These are phyloP conservation scores for Triplophysa bombifrons DNA, from an alignment of 2,797 vertebrate species.

Conservation along the genomic window DNA sequence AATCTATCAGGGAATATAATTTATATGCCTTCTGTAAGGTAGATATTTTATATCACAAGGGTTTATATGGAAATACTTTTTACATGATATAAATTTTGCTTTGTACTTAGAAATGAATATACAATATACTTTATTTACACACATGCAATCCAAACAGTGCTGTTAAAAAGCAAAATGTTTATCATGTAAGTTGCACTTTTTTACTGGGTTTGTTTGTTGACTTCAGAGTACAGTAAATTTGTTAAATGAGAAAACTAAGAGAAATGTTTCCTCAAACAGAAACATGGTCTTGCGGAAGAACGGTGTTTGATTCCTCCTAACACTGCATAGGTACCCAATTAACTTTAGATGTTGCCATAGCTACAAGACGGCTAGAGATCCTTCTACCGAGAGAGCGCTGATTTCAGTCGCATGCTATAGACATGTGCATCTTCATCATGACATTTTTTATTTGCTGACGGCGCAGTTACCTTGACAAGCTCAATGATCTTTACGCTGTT, in stretches of 20 bases:
- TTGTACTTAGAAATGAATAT: no score
- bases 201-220: not conserved
- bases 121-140: not conserved
- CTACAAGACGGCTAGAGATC: conserved; percentile 39
- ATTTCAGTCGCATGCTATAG: conserved; percentile 44
- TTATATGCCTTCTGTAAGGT: no score
- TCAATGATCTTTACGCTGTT: not conserved
- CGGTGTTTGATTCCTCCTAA: conserved; percentile 28
- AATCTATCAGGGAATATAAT: not conserved
- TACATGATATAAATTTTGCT: no score
- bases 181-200: not conserved
- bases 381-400: conserved; percentile 17
- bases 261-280: conserved; percentile 19
- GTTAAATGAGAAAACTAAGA: not conserved
- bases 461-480: conserved; percentile 6
- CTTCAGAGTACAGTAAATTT: not conserved
- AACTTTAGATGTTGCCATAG: conserved; percentile 54
- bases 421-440: conserved; percentile 37
- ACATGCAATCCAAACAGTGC: not conserved
- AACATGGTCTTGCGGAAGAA: conserved; percentile 19
- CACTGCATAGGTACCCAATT: conserved; percentile 43
- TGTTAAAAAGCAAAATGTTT: not conserved
- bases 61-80: no score
- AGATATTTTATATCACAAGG: no score
- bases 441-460: conserved; percentile 35